Evolutionary conservation across 2,113 vertebrate genomes (phyloP).

Genomic region (Trematocara macrostoma): DNA sequence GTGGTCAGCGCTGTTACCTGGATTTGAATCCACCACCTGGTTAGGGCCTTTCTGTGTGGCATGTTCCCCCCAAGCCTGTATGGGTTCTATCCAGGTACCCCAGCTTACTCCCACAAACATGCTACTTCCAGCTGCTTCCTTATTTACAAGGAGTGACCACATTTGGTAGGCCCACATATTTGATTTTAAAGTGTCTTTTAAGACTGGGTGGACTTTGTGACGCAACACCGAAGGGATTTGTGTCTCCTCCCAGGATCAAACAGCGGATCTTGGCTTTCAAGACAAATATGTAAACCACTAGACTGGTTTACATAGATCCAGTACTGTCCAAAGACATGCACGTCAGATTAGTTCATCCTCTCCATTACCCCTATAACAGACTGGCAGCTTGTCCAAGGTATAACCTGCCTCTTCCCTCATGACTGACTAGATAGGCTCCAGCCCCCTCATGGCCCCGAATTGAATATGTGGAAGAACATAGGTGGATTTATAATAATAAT

Average conservation of each 20-base stretch:
- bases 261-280: fast-evolving
- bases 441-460: background rate
- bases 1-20: background rate
- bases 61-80: background rate
- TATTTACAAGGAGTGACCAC: background rate
- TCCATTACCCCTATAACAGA: background rate
- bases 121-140: background rate
- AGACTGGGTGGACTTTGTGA: background rate
- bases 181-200: background rate
- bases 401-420: background rate
- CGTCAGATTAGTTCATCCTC: fast-evolving
- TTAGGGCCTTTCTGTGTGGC: background rate
- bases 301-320: background rate
- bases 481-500: background rate
- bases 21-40: background rate
- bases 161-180: background rate
- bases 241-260: background rate
- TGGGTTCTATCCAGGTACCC: background rate
- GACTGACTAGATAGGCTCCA: background rate
- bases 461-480: background rate
- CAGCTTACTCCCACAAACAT: background rate
- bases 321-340: background rate
- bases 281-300: background rate
- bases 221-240: background rate
- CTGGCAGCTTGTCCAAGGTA: background rate